Conservation (phyloP, 2,113 vertebrate species). For the Hemicordylus capensis region DNA sequence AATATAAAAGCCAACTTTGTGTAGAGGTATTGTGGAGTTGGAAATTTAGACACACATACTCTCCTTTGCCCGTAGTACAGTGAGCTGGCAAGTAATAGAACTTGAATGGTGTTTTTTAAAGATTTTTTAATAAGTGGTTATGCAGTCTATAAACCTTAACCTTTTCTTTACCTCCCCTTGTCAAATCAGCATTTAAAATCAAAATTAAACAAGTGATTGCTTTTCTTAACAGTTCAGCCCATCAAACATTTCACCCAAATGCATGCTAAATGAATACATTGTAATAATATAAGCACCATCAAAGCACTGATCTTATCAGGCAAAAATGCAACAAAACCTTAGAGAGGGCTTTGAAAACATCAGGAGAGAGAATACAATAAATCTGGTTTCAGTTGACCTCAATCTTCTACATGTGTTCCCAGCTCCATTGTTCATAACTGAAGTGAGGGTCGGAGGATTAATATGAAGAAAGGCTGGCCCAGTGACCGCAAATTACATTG, state of each 20-base stretch:
- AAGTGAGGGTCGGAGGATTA: conserved; percentile 50
- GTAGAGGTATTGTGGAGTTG: too few species aligned
- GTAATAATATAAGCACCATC: not conserved
- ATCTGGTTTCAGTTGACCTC: conserved; percentile 30
- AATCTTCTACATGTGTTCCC: conserved; percentile 34
- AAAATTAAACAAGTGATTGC: not conserved
- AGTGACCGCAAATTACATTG: conserved; percentile 42
- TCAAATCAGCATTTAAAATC: not conserved
- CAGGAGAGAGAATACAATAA: conserved; percentile 1
- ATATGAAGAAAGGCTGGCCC: conserved; percentile 46
- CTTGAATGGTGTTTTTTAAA: not conserved
- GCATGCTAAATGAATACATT: conserved; percentile 1
- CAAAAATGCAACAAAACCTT: not conserved
- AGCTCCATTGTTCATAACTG: conserved; percentile 31
- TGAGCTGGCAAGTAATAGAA: not conserved
- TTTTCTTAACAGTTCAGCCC: not conserved
- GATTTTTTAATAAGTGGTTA: not conserved
- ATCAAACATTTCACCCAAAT: not conserved
- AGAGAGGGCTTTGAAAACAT: conserved; percentile 4
- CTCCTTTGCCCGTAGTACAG: too few species aligned
- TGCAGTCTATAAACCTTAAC: not conserved
- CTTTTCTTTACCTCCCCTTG: not conserved
- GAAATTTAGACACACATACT: too few species aligned
- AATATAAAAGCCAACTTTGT: not conserved
- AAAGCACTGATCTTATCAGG: not conserved